Conservation (phyloP, 2,113 vertebrate genomes). For the Solea solea region DNA sequence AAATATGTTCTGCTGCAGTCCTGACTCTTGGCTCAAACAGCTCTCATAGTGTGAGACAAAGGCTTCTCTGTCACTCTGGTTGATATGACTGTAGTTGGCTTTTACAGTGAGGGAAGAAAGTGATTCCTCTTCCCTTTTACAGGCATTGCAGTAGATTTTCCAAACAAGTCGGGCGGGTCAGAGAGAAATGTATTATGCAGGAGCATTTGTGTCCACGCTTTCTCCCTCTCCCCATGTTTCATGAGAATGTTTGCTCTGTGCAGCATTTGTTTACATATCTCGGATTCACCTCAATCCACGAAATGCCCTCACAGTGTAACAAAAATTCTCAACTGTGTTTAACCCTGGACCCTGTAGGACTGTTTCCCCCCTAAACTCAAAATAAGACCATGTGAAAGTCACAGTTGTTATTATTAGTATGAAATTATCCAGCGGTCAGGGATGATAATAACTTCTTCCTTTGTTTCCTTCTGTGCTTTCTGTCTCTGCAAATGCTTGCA, state of each 20-base stretch:
- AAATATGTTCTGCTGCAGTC: too few relatives aligned
- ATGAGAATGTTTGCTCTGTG: constrained; percentile 9
- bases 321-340: too few relatives aligned
- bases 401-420: too few relatives aligned
- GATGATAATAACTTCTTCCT: too few relatives aligned
- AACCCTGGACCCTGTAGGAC: too few relatives aligned
- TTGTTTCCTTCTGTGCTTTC: too few relatives aligned
- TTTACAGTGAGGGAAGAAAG: not conserved
- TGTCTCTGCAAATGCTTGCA: too few relatives aligned
- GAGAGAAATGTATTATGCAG: constrained; percentile 5
- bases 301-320: not conserved
- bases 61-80: not conserved
- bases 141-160: constrained; percentile 29
- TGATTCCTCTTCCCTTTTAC: constrained; percentile 51
- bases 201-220: not conserved
- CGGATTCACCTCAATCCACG: not conserved
- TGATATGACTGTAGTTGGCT: not conserved
- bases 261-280: constrained; percentile 44
- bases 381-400: too few relatives aligned
- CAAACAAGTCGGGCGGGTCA: not conserved
- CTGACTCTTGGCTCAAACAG: too few relatives aligned
- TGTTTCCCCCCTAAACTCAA: not conserved
- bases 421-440: too few relatives aligned
- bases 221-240: constrained; percentile 13
- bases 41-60: too few relatives aligned